Percentiles rank a stretch among this genome's conserved stretches.
Conservation (phyloP, 2,113 vertebrate species). For the Saguinus imperator region DNA sequence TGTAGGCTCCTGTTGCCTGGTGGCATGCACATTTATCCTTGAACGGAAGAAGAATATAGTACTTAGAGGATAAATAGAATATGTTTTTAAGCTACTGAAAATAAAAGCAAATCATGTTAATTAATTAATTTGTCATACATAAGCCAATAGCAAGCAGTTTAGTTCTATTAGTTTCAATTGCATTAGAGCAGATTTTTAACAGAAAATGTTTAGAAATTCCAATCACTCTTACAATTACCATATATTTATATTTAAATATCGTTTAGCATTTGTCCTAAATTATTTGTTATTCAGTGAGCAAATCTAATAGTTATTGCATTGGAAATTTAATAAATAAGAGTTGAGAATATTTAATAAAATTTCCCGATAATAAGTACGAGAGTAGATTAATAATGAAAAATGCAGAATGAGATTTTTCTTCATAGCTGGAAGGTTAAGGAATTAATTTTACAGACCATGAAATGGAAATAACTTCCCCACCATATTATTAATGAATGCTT, state of each 20-base stretch:
- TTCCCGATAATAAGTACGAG: slow-evolving; percentile 66
- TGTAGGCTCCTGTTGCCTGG: not conserved
- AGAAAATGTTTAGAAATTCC: slow-evolving; percentile 53
- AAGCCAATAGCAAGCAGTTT: slow-evolving; percentile 10
- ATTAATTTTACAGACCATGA: slow-evolving; percentile 72
- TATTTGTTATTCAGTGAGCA: slow-evolving; percentile 72
- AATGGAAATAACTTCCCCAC: slow-evolving; percentile 60
- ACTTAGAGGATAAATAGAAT: slow-evolving; percentile 42
- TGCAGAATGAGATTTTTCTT: slow-evolving; percentile 62
- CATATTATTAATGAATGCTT: slow-evolving; percentile 62
- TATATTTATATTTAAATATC: slow-evolving; percentile 76
- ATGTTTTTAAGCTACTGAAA: not conserved
- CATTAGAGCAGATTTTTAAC: slow-evolving; percentile 45
- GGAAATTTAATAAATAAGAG: slow-evolving; percentile 71
- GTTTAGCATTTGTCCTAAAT: slow-evolving; percentile 70
- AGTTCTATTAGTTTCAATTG: slow-evolving; percentile 47
- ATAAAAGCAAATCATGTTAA: not conserved
- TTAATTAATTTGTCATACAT: slow-evolving; percentile 55
- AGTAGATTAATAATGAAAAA: slow-evolving; percentile 74
- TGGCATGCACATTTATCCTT: slow-evolving; percentile 36
- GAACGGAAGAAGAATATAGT: not conserved
- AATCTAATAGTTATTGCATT: slow-evolving; percentile 73
- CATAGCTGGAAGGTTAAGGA: slow-evolving; percentile 70
- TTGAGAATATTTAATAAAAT: slow-evolving; percentile 71
- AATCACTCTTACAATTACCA: slow-evolving; percentile 35